Conservation (phyloP, 2,797 vertebrate species). For the Sus cebifrons region DNA sequence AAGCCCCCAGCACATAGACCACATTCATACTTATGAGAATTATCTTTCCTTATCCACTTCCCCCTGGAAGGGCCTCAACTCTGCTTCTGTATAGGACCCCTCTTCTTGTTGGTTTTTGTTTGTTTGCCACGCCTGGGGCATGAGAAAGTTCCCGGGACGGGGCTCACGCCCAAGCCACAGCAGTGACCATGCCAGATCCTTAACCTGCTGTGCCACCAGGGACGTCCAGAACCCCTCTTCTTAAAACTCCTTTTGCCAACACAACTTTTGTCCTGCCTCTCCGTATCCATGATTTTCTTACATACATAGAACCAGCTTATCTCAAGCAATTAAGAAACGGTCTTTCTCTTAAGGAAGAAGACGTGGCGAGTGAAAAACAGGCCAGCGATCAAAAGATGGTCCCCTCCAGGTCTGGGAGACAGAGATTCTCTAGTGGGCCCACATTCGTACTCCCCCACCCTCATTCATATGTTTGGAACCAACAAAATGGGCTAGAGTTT, state of each 20-base stretch:
- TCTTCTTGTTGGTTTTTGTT: neutral
- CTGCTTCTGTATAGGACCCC: neutral
- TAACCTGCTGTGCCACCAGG: neutral
- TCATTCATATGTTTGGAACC: neutral
- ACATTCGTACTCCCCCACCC: too few relatives aligned
- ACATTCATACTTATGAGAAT: neutral
- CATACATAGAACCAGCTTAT: neutral
- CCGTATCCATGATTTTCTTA: neutral
- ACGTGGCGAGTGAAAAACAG: neutral
- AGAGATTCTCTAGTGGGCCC: neutral
- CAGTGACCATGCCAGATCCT: too few relatives aligned
- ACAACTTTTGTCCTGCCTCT: neutral
- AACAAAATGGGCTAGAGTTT: neutral
- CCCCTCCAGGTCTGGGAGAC: neutral
- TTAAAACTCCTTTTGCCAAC: neutral
- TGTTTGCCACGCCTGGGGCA: neutral
- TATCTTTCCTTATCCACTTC: neutral
- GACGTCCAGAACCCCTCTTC: neutral
- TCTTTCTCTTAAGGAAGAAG: neutral
- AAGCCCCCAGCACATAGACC: fast-evolving
- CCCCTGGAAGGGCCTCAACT: too few relatives aligned
- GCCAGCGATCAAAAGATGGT: neutral
- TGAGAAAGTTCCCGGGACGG: too few relatives aligned
- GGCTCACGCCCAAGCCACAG: too few relatives aligned
- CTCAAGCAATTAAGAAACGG: neutral